A percentile compares a stretch with the other conserved stretches of the same genome.
phyloP scores from a whole-genome alignment of 92 coral and sea anemone genomes.

The Palythoa caribaeorum region DNA sequence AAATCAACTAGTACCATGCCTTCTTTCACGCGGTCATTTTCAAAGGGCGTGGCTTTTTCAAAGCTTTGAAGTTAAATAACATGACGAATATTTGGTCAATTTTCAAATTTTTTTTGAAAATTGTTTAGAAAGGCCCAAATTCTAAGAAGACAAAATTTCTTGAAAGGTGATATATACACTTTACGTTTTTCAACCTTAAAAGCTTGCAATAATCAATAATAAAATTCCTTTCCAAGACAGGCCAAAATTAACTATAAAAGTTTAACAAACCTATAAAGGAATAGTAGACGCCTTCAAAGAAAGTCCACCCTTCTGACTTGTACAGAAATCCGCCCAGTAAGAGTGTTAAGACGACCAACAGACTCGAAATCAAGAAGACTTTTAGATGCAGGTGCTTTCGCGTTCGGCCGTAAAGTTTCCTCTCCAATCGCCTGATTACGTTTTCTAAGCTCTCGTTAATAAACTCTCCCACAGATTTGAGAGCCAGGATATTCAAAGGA shows the following conservation, averaged over 20 bases:
- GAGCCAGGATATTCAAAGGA: slow-evolving; percentile 43
- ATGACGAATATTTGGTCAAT: no score
- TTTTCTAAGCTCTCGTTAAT: slow-evolving; percentile 32
- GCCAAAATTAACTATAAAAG: background rate
- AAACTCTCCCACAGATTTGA: slow-evolving; percentile 40
- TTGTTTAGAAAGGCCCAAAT: no score
- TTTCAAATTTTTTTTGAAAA: no score
- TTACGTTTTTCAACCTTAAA: no score
- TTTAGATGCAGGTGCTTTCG: slow-evolving; percentile 29
- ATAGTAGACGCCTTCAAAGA: slow-evolving; percentile 36
- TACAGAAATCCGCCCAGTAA: slow-evolving; percentile 31
- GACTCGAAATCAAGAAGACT: slow-evolving; percentile 34
- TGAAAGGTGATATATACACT: no score
- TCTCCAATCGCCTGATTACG: slow-evolving; percentile 12
- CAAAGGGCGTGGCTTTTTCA: no score
- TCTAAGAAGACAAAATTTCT: no score
- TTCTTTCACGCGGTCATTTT: no score
- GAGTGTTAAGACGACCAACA: slow-evolving; percentile 14
- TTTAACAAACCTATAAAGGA: slow-evolving; percentile 38
- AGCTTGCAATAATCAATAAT: background rate
- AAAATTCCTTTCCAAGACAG: background rate
- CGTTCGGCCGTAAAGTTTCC: slow-evolving; percentile 18
- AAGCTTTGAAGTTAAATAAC: no score
- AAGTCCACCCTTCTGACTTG: slow-evolving; percentile 42
- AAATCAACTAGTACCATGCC: no score